Evolutionary conservation across 2,797 vertebrate species (phyloP).

Genomic region (Gymnoscopelus braueri): DNA sequence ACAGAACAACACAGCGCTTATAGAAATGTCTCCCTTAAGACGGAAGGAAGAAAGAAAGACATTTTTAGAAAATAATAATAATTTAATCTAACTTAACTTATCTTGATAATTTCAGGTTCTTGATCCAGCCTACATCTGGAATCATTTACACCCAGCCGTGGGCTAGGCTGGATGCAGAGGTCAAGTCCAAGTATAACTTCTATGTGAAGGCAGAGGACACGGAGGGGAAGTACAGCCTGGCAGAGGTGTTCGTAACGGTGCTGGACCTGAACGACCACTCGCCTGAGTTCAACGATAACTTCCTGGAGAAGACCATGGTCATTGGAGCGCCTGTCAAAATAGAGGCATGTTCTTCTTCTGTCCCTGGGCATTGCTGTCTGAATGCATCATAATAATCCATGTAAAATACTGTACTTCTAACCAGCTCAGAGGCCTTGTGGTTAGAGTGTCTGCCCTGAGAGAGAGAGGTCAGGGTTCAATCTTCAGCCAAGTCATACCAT

Average conservation of each 20-base stretch:
- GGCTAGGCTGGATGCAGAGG: conserved; percentile 94
- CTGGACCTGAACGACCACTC: conserved; percentile 95
- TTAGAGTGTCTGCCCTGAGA: too few species aligned
- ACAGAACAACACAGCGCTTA: too few species aligned
- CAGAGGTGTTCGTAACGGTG: conserved; percentile 93
- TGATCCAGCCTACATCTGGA: conserved; percentile 92
- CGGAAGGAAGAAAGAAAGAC: not conserved
- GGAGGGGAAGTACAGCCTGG: conserved; percentile 92
- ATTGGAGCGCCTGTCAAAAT: conserved; percentile 92
- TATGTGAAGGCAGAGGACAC: conserved; percentile 95
- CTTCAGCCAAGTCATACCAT: too few species aligned
- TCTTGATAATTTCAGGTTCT: conserved; percentile 81
- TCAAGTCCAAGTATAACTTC: conserved; percentile 92
- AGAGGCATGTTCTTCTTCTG: conserved; percentile 78
- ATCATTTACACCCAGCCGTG: conserved; percentile 96
- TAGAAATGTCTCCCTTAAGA: too few species aligned
- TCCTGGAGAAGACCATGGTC: conserved; percentile 94
- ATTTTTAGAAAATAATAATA: not conserved
- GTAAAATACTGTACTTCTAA: too few species aligned
- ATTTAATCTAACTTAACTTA: too few species aligned
- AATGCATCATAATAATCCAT: not conserved
- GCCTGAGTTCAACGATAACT: conserved; percentile 91
- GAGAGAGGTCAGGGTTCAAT: too few species aligned
- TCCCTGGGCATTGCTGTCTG: not conserved
- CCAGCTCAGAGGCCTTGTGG: too few species aligned